Percentiles rank a stretch among this genome's conserved stretches.
phyloP scores from a whole-genome alignment of 2,888 invertebrate genomes.

The Tachina grossa region DNA sequence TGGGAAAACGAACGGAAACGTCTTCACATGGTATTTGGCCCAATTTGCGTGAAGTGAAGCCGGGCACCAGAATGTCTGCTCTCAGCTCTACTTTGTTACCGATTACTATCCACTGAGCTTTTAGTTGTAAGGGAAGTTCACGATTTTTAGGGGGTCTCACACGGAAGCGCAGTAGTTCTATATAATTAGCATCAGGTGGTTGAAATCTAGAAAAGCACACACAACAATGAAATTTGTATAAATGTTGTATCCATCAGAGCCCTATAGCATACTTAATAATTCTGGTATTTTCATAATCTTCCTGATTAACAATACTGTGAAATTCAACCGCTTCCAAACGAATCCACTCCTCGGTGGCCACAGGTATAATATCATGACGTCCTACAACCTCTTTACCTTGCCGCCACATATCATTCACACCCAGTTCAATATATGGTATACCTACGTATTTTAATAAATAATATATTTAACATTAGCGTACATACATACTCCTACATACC shows the following conservation, averaged over 20 bases:
- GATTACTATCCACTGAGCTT: conserved; percentile 93
- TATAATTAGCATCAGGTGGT: conserved; percentile 98
- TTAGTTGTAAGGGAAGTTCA: conserved; percentile 97
- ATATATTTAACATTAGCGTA: not conserved
- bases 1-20: conserved; percentile 97
- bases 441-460: conserved; percentile 83
- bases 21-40: conserved; percentile 99
- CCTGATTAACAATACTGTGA: conserved; percentile 95
- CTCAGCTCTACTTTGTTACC: conserved; percentile 97
- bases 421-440: conserved; percentile 98
- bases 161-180: conserved; percentile 97
- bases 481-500: not conserved
- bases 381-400: conserved; percentile 99
- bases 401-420: conserved; percentile 98
- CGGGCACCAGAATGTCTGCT: conserved; percentile 97
- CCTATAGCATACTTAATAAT: conserved; percentile 89
- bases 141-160: conserved; percentile 97
- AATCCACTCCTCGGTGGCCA: conserved; percentile 99
- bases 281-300: conserved; percentile 92
- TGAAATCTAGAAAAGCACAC: conserved; percentile 87
- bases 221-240: not conserved
- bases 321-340: conserved; percentile 96
- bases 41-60: conserved; percentile 96
- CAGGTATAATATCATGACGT: conserved; percentile 99
- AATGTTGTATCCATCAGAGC: not conserved